Base-by-base conservation (phyloP, 2,888 invertebrate species). In the Epinotia brunnichana region DNA sequence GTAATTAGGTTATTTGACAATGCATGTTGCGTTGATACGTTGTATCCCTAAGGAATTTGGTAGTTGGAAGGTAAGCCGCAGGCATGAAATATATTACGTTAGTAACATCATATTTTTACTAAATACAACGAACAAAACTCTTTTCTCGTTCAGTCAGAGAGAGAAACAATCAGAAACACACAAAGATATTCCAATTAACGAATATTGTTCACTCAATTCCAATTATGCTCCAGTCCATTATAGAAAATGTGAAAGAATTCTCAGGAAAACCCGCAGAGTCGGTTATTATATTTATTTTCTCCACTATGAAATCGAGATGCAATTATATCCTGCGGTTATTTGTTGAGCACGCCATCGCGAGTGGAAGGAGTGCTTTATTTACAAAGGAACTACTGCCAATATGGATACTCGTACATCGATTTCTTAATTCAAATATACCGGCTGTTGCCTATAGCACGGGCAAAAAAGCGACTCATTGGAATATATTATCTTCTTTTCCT, bases 311-410 rank as follows among this genome's bases (percentile, higher is more conserved):
- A 61, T 61, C 69, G 60, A 51, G 53, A 24, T 53, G 51, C 60
- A 61, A 69, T 69, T 69, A 69, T 39, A 35, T 39, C 48, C 21
- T 48, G 62, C 29, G 63, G 41, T 56, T 62, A 54, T 60, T 69
- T 61, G 39, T 17, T 53, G 39, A 41, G 41, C 60, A 60, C 60
- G 69, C 60, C 15, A 69, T 53, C 21, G 48, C 60, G 53, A 19
- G 11, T 54, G 54, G 64, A 41, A 54, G 21, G 21, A 56, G 53
- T 66, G 35, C 64, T 56, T 66, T 54, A 35, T 63, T 24, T 62
- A 62, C 48, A 24, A 48, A 10, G 48, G 35, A 61, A 44, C 44
- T 61, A n/a, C n/a, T n/a, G n/a, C n/a, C n/a, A n/a, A n/a, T n/a
- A n/a, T n/a, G n/a, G n/a, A n/a, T n/a, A n/a, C n/a, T n/a, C n/a